These are phyloP conservation scores for Bryconaethiops microstoma DNA, from an alignment of 2,797 vertebrate genomes.

Conservation along the genomic window DNA sequence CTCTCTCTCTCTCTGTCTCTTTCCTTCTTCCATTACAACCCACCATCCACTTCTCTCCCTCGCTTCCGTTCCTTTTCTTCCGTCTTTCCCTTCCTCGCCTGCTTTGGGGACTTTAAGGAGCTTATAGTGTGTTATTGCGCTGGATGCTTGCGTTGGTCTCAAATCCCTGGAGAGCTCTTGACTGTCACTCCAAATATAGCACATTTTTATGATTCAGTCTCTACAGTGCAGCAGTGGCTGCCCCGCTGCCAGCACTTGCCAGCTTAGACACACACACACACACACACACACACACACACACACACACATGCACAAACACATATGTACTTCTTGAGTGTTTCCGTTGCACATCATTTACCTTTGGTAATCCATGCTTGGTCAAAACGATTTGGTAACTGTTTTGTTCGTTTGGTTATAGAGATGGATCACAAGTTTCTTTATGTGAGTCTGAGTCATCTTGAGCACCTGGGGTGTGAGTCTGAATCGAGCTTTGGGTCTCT, in stretches of 20 bases:
- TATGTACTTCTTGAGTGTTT: not conserved
- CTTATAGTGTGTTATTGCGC: slow-evolving; percentile 69
- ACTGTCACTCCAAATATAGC: slow-evolving; percentile 72
- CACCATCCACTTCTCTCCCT: slow-evolving; percentile 1
- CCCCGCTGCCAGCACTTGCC: slow-evolving; percentile 6
- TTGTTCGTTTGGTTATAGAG: not conserved
- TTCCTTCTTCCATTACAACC: not conserved
- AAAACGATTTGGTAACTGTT: not conserved
- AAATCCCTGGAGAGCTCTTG: slow-evolving; percentile 61
- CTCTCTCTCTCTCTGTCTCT: slow-evolving; percentile 25
- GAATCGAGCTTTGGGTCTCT: too few species aligned
- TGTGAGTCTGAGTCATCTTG: too few species aligned
- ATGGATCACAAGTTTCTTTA: too few species aligned
- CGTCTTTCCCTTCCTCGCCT: slow-evolving; percentile 46
- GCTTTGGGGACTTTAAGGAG: slow-evolving; percentile 73
- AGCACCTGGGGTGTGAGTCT: too few species aligned
- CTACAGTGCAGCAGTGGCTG: slow-evolving; percentile 3
- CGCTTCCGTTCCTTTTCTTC: slow-evolving; percentile 17
- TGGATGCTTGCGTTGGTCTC: slow-evolving; percentile 67
- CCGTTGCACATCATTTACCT: not conserved
- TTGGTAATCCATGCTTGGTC: not conserved
- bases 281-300: not conserved
- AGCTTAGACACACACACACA: slow-evolving; percentile 8
- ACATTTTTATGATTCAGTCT: slow-evolving; percentile 69
- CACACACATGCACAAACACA: not conserved